Conservation (phyloP, 2,888 invertebrate genomes). For the Platypus cylindrus region DNA sequence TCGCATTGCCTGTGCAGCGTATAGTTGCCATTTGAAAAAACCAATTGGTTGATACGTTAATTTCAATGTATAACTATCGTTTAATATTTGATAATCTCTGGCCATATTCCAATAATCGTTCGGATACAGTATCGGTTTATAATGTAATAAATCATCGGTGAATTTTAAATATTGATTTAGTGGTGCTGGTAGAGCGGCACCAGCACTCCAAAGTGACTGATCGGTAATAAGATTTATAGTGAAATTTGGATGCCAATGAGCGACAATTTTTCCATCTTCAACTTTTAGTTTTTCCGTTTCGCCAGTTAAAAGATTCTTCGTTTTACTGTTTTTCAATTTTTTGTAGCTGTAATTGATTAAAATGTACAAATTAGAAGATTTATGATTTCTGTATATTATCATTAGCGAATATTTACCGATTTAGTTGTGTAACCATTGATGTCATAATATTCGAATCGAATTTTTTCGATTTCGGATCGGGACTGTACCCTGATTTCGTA, state of each 20-base stretch:
- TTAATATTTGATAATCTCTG: constrained; percentile 81
- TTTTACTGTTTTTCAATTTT: constrained; percentile 72
- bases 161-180: constrained; percentile 88
- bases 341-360: constrained; percentile 49
- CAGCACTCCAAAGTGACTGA: constrained; percentile 88
- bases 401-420: constrained; percentile 37
- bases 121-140: constrained; percentile 86
- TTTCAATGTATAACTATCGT: constrained; percentile 55
- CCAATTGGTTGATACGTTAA: constrained; percentile 82
- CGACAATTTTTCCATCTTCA: constrained; percentile 80
- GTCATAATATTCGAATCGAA: constrained; percentile 60
- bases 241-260: constrained; percentile 99
- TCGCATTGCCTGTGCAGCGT: constrained; percentile 90
- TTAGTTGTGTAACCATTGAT: constrained; percentile 68
- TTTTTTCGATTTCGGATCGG: constrained; percentile 58
- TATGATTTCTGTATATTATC: constrained; percentile 2
- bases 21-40: constrained; percentile 96
- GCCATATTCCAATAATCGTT: constrained; percentile 99
- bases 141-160: constrained; percentile 69
- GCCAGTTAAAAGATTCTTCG: constrained; percentile 90
- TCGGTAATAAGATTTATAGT: constrained; percentile 92
- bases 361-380: constrained; percentile 1
- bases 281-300: constrained; percentile 66
- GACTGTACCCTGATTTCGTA: constrained; percentile 69
- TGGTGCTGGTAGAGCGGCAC: constrained; percentile 81